Base-by-base conservation (phyloP, 2,797 vertebrate genomes). In the Vespertilio murinus region DNA sequence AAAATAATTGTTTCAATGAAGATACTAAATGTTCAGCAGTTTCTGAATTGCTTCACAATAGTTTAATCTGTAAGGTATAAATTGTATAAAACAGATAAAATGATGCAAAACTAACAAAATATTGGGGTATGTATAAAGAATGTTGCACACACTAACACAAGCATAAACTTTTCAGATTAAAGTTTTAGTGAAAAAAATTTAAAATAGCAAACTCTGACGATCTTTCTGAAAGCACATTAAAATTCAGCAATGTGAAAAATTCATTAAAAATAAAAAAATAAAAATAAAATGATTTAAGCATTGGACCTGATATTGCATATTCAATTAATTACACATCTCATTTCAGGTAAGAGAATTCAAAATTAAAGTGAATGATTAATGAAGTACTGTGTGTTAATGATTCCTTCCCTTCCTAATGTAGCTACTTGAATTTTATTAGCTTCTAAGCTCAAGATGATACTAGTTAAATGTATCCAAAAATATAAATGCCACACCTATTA, bases 191-290 rank as follows among this genome's bases (percentile, higher is more conserved):
- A 40, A 73, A 94, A 94, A 88, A 73, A 93, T 61, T 74, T 67
- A 74, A 88, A 73, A 86, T 40, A 73, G 22, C 69, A 65, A 65
- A 70, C 9, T 30, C 65, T 77, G 35, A 67, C n/a, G 73, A 6
- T 71, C 74, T 92, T 86, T 81, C 61, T 84, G 30, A 84, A 33
- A 91, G 14, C 38, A 85, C 65, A 82, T 61, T 94, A 84, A 85
- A 95, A 85, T 79, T 95, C 30, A 93, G 28, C 52, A 93, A 67
- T 86, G 23, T 92, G 65, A 70, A 95, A 94, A 67, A 25, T 13
- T 52, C 54, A 42, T 70, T 93, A 74, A 80, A 87, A 94, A 64
- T 86, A 71, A 77, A 93, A n/a, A 74, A 20, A 79, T 91, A 77
- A 75, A 88, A 94, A 67, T 88, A 71, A 77, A 93, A n/a, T 74